Evolutionary conservation across 2,113 vertebrate species (phyloP).

Genomic region (Oreotrochilus melanogaster): DNA sequence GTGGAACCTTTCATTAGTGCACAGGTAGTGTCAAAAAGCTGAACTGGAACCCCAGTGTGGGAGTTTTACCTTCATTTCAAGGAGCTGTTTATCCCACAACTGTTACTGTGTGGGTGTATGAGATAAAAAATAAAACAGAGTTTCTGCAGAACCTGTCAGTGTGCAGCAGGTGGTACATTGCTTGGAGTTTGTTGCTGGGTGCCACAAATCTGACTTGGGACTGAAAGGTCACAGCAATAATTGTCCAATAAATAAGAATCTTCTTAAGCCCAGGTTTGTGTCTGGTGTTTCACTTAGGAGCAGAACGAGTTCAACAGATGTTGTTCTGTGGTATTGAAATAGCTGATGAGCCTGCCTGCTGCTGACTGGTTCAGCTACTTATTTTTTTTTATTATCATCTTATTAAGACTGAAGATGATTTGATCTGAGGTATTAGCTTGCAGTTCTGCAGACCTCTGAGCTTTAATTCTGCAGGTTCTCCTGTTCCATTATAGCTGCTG

Average conservation of each 20-base stretch:
- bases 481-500: neutral
- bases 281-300: neutral
- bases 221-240: neutral
- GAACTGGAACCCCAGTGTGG: neutral
- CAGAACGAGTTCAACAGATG: neutral
- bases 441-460: neutral
- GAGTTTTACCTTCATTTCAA: neutral
- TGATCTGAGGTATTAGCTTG: neutral
- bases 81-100: neutral
- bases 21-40: neutral
- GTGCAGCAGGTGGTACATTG: neutral
- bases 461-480: neutral
- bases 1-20: neutral
- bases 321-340: neutral
- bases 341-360: neutral
- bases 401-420: neutral
- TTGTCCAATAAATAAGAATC: neutral
- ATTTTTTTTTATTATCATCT: constrained; percentile 13
- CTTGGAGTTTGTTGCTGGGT: neutral
- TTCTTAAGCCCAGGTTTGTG: neutral
- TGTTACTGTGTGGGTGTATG: neutral
- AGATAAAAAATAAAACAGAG: neutral
- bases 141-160: neutral
- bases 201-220: neutral
- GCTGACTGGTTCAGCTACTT: constrained; percentile 17